Evolutionary conservation across 2,113 vertebrate genomes (phyloP).

Genomic region (Oreotragus oreotragus): DNA sequence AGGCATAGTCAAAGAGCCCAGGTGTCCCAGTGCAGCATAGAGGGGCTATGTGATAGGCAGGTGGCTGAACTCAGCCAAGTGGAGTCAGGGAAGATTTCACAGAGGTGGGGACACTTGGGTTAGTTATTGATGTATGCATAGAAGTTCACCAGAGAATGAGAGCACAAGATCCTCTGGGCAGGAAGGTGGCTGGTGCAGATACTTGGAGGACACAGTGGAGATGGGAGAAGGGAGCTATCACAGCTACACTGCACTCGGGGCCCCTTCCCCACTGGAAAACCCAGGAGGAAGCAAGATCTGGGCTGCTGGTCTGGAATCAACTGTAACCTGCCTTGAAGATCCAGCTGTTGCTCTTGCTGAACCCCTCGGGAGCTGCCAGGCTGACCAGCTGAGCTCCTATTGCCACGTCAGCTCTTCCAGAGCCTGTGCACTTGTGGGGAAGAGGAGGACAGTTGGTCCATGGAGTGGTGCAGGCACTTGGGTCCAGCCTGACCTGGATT

Average conservation of each 20-base stretch:
- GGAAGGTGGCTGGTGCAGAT: too few relatives aligned
- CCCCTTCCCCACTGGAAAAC: neutral
- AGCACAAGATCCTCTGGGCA: too few relatives aligned
- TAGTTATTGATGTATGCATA: neutral
- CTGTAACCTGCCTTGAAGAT: neutral
- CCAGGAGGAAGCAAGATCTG: neutral
- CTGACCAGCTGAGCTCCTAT: accelerated
- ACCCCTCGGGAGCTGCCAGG: accelerated
- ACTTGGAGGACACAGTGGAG: neutral
- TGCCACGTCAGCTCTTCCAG: accelerated
- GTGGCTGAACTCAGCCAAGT: neutral
- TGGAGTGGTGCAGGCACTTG: accelerated
- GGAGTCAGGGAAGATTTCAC: neutral
- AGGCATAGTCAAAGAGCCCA: neutral
- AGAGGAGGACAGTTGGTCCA: accelerated
- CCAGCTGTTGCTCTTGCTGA: neutral
- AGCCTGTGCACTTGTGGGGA: accelerated
- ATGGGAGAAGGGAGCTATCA: neutral
- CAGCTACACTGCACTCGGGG: neutral
- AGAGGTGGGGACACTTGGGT: neutral
- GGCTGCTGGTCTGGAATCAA: neutral
- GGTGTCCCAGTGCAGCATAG: neutral
- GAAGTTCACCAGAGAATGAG: neutral
- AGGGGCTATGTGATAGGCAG: neutral
- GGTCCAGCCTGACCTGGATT: neutral